These are phyloP conservation scores for Onthophagus sagittarius DNA, from an alignment of 2,888 invertebrate species.

Conservation along the genomic window DNA sequence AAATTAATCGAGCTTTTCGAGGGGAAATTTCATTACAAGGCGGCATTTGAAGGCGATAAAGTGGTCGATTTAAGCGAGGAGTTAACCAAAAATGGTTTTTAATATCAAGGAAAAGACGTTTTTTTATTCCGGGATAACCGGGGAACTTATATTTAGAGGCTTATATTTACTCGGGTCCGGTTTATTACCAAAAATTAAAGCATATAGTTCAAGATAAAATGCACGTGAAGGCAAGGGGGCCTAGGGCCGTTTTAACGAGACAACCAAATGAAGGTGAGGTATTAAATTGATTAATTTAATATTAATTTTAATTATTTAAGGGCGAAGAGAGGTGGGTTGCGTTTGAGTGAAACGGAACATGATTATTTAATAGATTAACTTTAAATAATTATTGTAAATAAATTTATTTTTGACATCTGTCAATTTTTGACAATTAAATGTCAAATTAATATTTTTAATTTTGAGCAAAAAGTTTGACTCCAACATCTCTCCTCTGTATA, in stretches of 20 bases:
- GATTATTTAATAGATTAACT: constrained; percentile 99
- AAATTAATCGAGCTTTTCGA: constrained; percentile 92
- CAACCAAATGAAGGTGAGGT: constrained; percentile 90
- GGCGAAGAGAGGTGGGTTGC: constrained; percentile 90
- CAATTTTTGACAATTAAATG: background rate
- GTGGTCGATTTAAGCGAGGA: constrained; percentile 86
- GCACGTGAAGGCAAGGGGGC: constrained; percentile 94
- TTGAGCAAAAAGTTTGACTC: no score
- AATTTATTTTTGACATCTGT: constrained; percentile 13
- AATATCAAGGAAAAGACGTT: constrained; percentile 95
- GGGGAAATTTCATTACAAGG: constrained; percentile 85
- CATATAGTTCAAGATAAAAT: constrained; percentile 99
- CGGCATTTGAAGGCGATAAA: constrained; percentile 94
- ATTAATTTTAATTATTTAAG: background rate
- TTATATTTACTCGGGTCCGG: constrained; percentile 96
- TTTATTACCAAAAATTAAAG: constrained; percentile 97
- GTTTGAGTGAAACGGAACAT: constrained; percentile 99
- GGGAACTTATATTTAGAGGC: constrained; percentile 92
- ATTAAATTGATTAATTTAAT: background rate
- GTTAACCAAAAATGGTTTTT: constrained; percentile 82
- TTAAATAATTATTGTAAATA: constrained; percentile 64
- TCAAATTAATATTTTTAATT: background rate
- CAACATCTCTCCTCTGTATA: no score
- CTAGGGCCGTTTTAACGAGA: constrained; percentile 90
- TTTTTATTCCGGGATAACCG: constrained; percentile 96